Evolutionary conservation across 1,140 invertebrate species (phyloP).

Genomic region (Myzus persicae): DNA sequence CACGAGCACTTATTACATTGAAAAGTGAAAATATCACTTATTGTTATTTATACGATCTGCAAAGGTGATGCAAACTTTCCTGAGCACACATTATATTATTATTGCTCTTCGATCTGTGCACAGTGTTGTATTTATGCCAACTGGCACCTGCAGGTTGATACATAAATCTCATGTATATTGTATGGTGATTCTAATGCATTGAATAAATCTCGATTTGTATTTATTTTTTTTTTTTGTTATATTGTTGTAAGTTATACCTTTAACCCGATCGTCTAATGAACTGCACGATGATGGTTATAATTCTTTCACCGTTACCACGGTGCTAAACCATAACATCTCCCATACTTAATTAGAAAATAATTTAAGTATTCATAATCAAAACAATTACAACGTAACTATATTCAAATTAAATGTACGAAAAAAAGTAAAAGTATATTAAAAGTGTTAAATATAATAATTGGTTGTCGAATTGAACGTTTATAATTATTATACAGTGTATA

Average conservation of each 20-base stretch:
- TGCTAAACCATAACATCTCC: not conserved
- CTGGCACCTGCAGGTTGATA: not conserved
- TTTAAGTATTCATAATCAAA: not conserved
- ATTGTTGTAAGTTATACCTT: not conserved
- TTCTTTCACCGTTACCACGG: not conserved
- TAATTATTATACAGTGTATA: not conserved
- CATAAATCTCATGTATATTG: not conserved
- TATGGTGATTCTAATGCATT: not conserved
- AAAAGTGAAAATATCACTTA: not conserved
- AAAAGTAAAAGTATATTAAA: not conserved
- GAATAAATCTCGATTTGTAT: not conserved
- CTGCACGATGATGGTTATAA: not conserved
- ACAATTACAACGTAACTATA: not conserved
- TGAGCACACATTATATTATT: not conserved
- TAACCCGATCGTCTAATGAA: not conserved
- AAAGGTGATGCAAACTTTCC: not conserved
- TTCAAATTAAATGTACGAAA: not conserved
- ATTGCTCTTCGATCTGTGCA: not conserved
- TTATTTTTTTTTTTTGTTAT: no score
- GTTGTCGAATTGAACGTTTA: not conserved
- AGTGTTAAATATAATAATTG: no score
- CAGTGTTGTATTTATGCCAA: not conserved
- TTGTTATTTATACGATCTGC: not conserved
- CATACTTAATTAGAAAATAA: not conserved
- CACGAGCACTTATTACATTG: not conserved